A percentile compares a stretch with the other conserved stretches of the same genome.
Conservation (phyloP, 2,113 vertebrate genomes). For the Scomber scombrus region DNA sequence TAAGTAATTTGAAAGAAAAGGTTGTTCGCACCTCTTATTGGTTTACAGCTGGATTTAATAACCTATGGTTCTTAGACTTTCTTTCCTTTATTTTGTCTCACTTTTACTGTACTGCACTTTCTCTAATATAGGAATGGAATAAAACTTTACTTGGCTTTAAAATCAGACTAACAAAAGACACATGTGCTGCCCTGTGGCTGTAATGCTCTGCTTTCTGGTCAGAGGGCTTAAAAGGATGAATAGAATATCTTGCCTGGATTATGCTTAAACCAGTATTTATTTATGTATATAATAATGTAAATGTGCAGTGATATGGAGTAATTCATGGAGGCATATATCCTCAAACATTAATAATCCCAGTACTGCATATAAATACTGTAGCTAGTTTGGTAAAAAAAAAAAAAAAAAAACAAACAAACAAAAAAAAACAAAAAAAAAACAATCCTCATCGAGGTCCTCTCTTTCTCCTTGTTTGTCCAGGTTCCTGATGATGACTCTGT, state of each 20-base stretch:
- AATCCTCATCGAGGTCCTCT: conserved; percentile 8
- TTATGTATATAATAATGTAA: conserved; percentile 31
- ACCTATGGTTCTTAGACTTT: background rate
- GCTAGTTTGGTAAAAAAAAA: no score
- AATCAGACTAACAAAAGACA: conserved; percentile 16
- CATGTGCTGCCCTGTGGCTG: conserved; percentile 9
- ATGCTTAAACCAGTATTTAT: conserved; percentile 37
- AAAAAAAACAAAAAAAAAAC: no score
- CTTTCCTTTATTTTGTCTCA: no score
- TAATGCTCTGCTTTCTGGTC: conserved; percentile 30
- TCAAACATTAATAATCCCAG: conserved; percentile 27
- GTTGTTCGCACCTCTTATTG: background rate
- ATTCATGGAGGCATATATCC: conserved; percentile 30
- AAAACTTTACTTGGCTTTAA: background rate
- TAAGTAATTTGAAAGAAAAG: conserved; percentile 13
- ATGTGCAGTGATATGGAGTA: conserved; percentile 8
- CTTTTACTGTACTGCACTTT: background rate
- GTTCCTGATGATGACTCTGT: conserved; percentile 93
- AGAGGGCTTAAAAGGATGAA: conserved; percentile 29
- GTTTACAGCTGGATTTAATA: background rate
- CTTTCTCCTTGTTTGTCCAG: conserved; percentile 74
- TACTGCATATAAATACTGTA: background rate
- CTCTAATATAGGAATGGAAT: background rate
- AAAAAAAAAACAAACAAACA: no score
- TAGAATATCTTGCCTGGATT: background rate